phyloP scores from a whole-genome alignment of 2,888 invertebrate species.

The Dexiosoma caninum region DNA sequence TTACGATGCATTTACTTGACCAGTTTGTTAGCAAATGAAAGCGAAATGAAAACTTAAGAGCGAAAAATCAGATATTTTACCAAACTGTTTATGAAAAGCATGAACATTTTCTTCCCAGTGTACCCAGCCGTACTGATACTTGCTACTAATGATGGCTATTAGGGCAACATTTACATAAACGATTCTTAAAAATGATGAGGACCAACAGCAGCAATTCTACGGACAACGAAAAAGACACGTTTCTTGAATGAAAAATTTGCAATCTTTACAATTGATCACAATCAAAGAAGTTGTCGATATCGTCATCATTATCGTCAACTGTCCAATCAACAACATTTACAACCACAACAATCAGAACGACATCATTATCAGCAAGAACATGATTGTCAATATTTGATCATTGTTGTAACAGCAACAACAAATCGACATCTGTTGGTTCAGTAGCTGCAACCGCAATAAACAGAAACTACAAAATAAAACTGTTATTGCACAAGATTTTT shows the following conservation, averaged over 20 bases:
- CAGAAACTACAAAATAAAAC: constrained; percentile 34
- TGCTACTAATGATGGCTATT: constrained; percentile 63
- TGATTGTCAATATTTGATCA: constrained; percentile 15
- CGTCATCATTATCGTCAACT: constrained; percentile 13
- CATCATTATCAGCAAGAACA: constrained; percentile 36
- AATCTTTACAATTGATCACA: constrained; percentile 61
- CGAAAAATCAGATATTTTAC: too few species aligned
- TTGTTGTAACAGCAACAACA: constrained; percentile 19
- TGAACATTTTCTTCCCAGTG: constrained; percentile 2
- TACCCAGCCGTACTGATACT: constrained; percentile 21
- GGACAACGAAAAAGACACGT: constrained; percentile 22
- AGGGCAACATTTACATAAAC: constrained; percentile 59
- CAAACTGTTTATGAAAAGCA: not conserved
- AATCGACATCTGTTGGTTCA: constrained; percentile 41
- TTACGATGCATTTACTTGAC: too few species aligned
- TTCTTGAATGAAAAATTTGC: constrained; percentile 61
- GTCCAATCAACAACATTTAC: not conserved
- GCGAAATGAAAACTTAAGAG: too few species aligned
- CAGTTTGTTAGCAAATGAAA: too few species aligned
- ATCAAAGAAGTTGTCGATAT: constrained; percentile 39
- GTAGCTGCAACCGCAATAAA: constrained; percentile 2
- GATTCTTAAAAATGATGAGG: constrained; percentile 32
- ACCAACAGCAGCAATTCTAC: not conserved
- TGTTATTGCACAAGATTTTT: constrained; percentile 54
- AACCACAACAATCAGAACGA: not conserved